These are phyloP conservation scores for Rhamnusium bicolor DNA, from an alignment of 2,888 invertebrate species.

Conservation along the genomic window DNA sequence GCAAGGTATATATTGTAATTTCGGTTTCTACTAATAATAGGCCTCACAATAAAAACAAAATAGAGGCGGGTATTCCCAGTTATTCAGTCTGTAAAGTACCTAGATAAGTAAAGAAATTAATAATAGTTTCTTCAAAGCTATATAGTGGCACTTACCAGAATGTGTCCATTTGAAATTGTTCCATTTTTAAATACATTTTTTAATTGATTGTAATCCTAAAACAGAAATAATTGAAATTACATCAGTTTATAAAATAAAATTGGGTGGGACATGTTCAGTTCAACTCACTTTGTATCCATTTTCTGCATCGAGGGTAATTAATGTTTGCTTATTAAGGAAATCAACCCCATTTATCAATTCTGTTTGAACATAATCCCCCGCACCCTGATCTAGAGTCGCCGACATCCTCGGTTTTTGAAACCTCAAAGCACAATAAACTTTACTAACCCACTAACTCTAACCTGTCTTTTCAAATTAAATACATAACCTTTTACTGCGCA, in stretches of 20 bases:
- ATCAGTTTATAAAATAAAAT: neutral
- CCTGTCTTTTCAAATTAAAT: slow-evolving; percentile 2
- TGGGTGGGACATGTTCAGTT: neutral
- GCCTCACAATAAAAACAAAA: too few species aligned
- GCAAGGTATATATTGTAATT: too few species aligned
- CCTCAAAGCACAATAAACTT: neutral
- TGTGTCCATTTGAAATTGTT: slow-evolving; percentile 39
- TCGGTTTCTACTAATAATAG: too few species aligned
- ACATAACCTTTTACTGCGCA: slow-evolving; percentile 1
- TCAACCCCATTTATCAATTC: slow-evolving; percentile 42
- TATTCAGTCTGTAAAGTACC: too few species aligned
- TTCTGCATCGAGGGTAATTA: slow-evolving; percentile 3
- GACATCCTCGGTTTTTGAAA: slow-evolving; percentile 19
- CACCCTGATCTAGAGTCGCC: slow-evolving; percentile 43
- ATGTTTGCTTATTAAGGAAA: slow-evolving; percentile 21
- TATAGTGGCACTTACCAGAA: slow-evolving; percentile 47
- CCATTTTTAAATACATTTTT: slow-evolving; percentile 33
- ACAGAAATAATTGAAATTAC: slow-evolving; percentile 5
- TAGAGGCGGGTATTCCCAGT: too few species aligned
- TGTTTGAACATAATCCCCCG: slow-evolving; percentile 44
- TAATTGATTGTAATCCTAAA: slow-evolving; percentile 14
- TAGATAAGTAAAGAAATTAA: too few species aligned
- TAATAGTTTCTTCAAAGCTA: too few species aligned
- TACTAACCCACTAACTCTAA: slow-evolving; percentile 13
- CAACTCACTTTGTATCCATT: slow-evolving; percentile 19